These are phyloP conservation scores for Panthera uncia DNA, from an alignment of 2,113 vertebrate species.

Conservation along the genomic window DNA sequence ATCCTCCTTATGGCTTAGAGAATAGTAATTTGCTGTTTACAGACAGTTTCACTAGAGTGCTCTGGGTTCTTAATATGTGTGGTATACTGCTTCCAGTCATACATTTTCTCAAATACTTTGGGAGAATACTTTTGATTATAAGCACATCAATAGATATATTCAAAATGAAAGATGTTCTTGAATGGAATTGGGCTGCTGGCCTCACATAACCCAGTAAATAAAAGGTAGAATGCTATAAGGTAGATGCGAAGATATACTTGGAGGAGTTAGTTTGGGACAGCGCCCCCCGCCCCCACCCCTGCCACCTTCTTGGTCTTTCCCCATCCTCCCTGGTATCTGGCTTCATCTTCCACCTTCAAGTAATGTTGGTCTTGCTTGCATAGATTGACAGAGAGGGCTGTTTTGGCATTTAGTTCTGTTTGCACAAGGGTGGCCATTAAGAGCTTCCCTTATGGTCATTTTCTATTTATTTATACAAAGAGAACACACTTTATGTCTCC, in stretches of 20 bases:
- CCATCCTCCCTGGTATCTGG: background rate
- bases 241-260: background rate
- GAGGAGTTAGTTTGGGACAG: background rate
- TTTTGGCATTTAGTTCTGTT: background rate
- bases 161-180: background rate
- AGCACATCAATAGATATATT: background rate
- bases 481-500: background rate
- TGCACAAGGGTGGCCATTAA: background rate
- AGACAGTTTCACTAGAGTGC: background rate
- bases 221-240: background rate
- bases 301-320: background rate
- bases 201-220: background rate
- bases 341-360: background rate
- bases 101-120: background rate
- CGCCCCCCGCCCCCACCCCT: accelerated
- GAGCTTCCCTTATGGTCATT: background rate
- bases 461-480: background rate
- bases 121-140: background rate
- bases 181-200: background rate
- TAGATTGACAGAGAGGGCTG: background rate
- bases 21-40: background rate
- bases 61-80: background rate
- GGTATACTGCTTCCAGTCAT: background rate
- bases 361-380: too few relatives aligned
- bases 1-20: background rate